These are phyloP conservation scores for Drosophila pandora DNA, from an alignment of 1,140 invertebrate genomes.

Conservation along the genomic window DNA sequence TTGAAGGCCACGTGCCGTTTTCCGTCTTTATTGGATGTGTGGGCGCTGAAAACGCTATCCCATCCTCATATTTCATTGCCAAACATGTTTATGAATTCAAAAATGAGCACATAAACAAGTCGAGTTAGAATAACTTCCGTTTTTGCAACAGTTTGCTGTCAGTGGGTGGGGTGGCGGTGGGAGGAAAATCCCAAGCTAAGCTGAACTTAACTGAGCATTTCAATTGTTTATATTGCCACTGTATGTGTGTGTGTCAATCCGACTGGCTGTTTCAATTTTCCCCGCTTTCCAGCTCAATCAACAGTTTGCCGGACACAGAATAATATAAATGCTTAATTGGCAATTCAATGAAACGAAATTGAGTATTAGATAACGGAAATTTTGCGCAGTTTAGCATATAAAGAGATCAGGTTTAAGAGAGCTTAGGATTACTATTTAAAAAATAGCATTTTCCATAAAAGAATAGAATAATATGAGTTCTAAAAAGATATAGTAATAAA, in stretches of 20 bases:
- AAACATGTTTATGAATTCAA: constrained; percentile 58
- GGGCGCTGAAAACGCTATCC: constrained; percentile 18
- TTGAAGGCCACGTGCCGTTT: constrained; percentile 61
- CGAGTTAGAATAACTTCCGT: constrained; percentile 64
- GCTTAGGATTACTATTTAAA: neutral
- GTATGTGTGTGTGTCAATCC: neutral
- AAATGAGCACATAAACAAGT: constrained; percentile 28
- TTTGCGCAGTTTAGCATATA: constrained; percentile 56
- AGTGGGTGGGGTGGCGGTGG: neutral
- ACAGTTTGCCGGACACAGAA: constrained; percentile 49
- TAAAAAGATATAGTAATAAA: too few species aligned
- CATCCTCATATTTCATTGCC: constrained; percentile 61
- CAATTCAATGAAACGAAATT: constrained; percentile 69
- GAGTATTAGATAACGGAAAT: constrained; percentile 65
- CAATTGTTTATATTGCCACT: constrained; percentile 45
- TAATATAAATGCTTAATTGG: constrained; percentile 67
- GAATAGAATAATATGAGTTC: too few species aligned
- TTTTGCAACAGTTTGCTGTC: constrained; percentile 40
- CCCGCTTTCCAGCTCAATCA: constrained; percentile 31
- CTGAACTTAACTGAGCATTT: constrained; percentile 39
- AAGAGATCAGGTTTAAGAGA: constrained; percentile 17
- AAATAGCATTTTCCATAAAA: too few species aligned
- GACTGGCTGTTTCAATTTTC: constrained; percentile 6
- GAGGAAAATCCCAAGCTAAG: constrained; percentile 9
- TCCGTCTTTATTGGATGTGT: constrained; percentile 27